Percentiles rank a stretch among this genome's conserved stretches.
These are phyloP conservation scores for Stenoptilia bipunctidactyla DNA, from an alignment of 2,888 invertebrate genomes.

Conservation along the genomic window DNA sequence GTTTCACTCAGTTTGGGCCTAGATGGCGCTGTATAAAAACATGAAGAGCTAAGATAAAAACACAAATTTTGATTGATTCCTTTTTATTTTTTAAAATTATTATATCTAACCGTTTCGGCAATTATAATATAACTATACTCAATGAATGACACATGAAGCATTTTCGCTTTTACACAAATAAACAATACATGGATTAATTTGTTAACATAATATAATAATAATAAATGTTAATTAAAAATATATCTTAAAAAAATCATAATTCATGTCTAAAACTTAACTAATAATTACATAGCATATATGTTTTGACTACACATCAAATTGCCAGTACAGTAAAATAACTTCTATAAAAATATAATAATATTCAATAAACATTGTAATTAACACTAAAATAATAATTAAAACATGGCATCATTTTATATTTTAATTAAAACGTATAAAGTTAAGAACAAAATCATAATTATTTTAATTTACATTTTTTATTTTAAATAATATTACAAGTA, in stretches of 20 bases:
- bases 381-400: slow-evolving; percentile 53
- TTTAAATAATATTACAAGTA: slow-evolving; percentile 13
- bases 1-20: too few species aligned
- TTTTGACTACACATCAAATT: slow-evolving; percentile 37
- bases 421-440: slow-evolving; percentile 21
- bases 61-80: slow-evolving; percentile 50
- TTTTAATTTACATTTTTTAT: slow-evolving; percentile 17
- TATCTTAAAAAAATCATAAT: slow-evolving; percentile 46
- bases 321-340: slow-evolving; percentile 53
- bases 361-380: slow-evolving; percentile 59
- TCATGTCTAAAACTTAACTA: slow-evolving; percentile 58
- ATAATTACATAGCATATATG: slow-evolving; percentile 43
- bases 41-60: too few species aligned
- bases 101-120: slow-evolving; percentile 72
- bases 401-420: slow-evolving; percentile 64
- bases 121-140: slow-evolving; percentile 63
- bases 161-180: slow-evolving; percentile 42
- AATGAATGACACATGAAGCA: slow-evolving; percentile 67
- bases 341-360: slow-evolving; percentile 60
- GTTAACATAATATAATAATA: slow-evolving; percentile 33
- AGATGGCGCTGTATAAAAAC: too few species aligned
- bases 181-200: slow-evolving; percentile 32
- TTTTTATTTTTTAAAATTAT: slow-evolving; percentile 73
- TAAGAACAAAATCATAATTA: slow-evolving; percentile 27
- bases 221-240: slow-evolving; percentile 32